phyloP scores from a whole-genome alignment of 2,113 vertebrate genomes.

The Rhinichthys klamathensis region DNA sequence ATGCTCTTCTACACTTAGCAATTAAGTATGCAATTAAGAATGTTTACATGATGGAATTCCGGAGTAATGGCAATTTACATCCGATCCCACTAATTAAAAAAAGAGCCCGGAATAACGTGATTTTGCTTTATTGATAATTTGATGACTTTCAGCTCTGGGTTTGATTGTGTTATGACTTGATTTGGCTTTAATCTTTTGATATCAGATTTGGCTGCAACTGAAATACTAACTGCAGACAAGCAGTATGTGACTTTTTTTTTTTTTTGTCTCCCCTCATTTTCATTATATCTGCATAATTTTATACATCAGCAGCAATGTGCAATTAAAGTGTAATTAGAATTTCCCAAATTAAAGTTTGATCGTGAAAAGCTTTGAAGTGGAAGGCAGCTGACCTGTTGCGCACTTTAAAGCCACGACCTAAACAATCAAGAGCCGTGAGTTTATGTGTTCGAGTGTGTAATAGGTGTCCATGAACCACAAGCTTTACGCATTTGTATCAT shows the following conservation, averaged over 20 bases:
- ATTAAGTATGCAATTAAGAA: conserved; percentile 72
- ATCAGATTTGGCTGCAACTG: conserved; percentile 30
- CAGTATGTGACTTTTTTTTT: background rate
- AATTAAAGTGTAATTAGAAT: conserved; percentile 47
- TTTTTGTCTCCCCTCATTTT: conserved; percentile 32
- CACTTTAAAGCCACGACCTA: conserved; percentile 44
- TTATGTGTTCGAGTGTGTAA: background rate
- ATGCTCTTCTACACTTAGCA: conserved; percentile 66
- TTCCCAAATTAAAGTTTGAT: conserved; percentile 40
- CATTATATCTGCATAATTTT: conserved; percentile 48
- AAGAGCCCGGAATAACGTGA: conserved; percentile 25
- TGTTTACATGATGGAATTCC: conserved; percentile 66
- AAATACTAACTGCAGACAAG: conserved; percentile 6
- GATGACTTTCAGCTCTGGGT: conserved; percentile 33
- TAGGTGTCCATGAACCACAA: background rate
- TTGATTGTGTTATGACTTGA: conserved; percentile 42
- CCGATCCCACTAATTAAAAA: conserved; percentile 57
- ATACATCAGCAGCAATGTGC: conserved; percentile 44
- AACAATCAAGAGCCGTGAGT: background rate
- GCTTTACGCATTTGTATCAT: background rate
- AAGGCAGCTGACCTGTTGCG: conserved; percentile 48
- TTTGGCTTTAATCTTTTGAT: conserved; percentile 49
- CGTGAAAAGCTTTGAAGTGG: conserved; percentile 32
- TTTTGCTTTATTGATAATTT: conserved; percentile 49
- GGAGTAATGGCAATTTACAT: conserved; percentile 64